Evolutionary conservation across 2,888 invertebrate species (phyloP), one percentile per base, ranked within the genome.

Genomic region (Tiliacea aurago): DNA sequence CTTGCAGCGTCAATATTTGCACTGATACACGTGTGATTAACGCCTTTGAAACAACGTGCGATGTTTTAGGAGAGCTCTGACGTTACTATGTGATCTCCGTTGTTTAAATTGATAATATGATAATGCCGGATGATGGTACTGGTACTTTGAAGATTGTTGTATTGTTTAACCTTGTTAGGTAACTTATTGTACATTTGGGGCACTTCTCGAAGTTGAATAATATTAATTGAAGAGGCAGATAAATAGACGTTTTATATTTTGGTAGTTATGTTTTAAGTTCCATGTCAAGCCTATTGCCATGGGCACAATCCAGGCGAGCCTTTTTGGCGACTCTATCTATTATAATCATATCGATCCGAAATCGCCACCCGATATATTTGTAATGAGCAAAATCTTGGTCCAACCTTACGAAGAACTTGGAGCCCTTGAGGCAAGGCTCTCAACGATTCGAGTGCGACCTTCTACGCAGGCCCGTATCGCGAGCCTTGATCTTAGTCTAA

Each of bases 1-100:
- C 56, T 56, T 63, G 47, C 64, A 43, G 58, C 70, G 56, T 62
- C 70, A 75, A 73, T 84, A 76, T 76, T 83, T 80, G 76, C 67
- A 55, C 73, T 58, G 63, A 69, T 70, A 71, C 73, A 47, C 63
- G 68, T 69, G 65, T 23, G 62, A 75, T 80, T 83, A 80, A 55
- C 84, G 65, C 55, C 23, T 83, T 69, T 67, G 66, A 56, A 83
- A 49, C 20, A 53, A 64, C 56, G 33, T 13, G 51, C 37, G 23
- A 41, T 49, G 49, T 79, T 83, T 73, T 73, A 23, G 53, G 37
- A 55, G n/a, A 13, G 18, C 13, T 58, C n/a, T 67, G 59, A 79
- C 55, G 83, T 73, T 45, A 65, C 49, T 23, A 33, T 63, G 20
- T 23, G 41, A 73, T 61, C 37, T 73, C 33, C 49, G 51, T 33